phyloP scores from a whole-genome alignment of 2,113 vertebrate genomes.

The Sardina pilchardus region DNA sequence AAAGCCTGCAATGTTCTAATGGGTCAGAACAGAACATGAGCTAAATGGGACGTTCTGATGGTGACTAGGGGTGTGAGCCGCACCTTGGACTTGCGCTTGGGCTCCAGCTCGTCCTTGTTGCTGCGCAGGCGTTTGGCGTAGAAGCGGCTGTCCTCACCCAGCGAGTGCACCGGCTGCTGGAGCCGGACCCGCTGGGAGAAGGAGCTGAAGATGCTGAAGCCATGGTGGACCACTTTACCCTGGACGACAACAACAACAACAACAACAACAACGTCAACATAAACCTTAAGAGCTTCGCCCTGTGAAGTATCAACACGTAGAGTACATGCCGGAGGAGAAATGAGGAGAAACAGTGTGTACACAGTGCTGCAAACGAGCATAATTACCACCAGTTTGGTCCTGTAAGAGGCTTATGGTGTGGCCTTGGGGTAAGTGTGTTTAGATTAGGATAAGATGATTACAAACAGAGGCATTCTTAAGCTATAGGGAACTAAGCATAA shows the following conservation, averaged over 20 bases:
- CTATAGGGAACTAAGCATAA: neutral
- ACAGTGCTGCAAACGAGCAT: neutral
- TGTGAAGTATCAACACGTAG: neutral
- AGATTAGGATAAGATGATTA: neutral
- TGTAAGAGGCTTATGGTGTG: neutral
- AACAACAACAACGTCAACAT: neutral
- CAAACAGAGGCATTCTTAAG: neutral
- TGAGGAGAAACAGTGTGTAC: neutral
- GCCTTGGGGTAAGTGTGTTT: neutral
- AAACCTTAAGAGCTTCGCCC: neutral
- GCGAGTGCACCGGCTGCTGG: constrained; percentile 84
- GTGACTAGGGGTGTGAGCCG: neutral
- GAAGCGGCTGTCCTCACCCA: constrained; percentile 91
- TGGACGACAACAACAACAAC: constrained; percentile 50
- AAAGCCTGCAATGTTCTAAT: neutral
- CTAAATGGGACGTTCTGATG: neutral
- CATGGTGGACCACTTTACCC: constrained; percentile 95
- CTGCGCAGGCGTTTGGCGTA: constrained; percentile 89
- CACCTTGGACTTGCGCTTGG: constrained; percentile 95
- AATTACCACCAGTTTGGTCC: neutral
- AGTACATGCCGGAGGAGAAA: too few relatives aligned
- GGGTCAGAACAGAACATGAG: neutral
- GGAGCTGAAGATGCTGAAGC: constrained; percentile 91
- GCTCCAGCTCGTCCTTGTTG: constrained; percentile 93
- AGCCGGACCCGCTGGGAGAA: constrained; percentile 95